Conservation (phyloP, 2,113 vertebrate species). For the Spilogale gracilis region DNA sequence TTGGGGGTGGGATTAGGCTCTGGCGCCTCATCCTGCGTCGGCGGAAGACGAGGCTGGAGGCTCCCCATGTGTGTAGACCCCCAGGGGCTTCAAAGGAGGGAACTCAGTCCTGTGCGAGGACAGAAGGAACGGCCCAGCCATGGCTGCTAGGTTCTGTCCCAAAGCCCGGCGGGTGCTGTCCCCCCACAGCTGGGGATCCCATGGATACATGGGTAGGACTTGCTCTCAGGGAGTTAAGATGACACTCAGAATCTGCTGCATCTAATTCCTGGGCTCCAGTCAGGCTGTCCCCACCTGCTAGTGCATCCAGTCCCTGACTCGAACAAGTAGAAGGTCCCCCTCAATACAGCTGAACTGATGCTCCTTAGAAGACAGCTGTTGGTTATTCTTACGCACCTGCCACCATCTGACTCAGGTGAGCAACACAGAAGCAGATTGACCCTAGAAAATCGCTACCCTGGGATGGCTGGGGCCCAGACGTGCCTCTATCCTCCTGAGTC, state of each 20-base stretch:
- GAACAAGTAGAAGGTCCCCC: neutral
- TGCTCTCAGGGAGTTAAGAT: neutral
- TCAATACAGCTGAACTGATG: accelerated
- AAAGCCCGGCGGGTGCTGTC: neutral
- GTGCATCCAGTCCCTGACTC: neutral
- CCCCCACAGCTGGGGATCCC: neutral
- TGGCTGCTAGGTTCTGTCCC: neutral
- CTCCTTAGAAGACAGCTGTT: accelerated
- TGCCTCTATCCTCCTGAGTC: neutral
- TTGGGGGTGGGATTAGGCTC: neutral
- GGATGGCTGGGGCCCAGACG: neutral
- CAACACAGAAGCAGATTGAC: neutral
- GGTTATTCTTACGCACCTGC: neutral
- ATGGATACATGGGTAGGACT: neutral
- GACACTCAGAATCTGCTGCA: neutral
- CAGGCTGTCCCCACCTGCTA: neutral
- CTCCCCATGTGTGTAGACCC: neutral
- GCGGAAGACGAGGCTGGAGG: neutral
- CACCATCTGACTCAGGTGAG: neutral
- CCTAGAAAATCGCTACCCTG: neutral
- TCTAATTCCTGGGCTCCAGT: neutral
- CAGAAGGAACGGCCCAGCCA: neutral
- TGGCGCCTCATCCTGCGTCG: accelerated
- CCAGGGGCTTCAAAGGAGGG: neutral
- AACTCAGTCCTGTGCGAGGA: neutral